These are phyloP conservation scores for Seira musarum DNA, from an alignment of 2,888 invertebrate species.

Conservation along the genomic window DNA sequence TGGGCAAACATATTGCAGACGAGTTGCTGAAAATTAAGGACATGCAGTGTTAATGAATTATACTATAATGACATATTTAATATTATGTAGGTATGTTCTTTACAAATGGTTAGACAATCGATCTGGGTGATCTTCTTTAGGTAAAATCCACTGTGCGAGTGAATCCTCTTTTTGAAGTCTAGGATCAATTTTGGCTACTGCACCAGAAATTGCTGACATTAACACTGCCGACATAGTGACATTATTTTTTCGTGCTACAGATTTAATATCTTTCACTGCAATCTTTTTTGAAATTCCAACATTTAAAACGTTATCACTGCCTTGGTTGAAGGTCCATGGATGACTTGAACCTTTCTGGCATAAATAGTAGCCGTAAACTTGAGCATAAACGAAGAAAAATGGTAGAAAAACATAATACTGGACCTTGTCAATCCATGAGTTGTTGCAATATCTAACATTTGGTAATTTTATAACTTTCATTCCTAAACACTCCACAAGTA, in stretches of 20 bases:
- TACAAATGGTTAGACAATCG: conserved; percentile 39
- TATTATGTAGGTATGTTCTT: too few species aligned
- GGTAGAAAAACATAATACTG: not conserved
- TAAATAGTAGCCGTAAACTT: not conserved
- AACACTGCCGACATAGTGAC: conserved; percentile 23
- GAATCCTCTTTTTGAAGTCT: not conserved
- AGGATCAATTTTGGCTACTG: conserved; percentile 23
- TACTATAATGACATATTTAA: too few species aligned
- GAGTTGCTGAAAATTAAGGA: conserved; percentile 25
- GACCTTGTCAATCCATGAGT: not conserved
- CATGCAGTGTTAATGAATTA: too few species aligned
- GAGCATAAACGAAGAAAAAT: conserved; percentile 11
- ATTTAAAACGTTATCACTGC: too few species aligned
- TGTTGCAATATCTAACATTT: not conserved
- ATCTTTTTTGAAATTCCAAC: conserved; percentile 20
- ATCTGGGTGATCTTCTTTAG: conserved; percentile 31
- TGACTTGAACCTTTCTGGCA: not conserved
- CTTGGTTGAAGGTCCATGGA: too few species aligned
- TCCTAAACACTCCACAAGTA: conserved; percentile 37
- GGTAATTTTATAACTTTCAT: conserved; percentile 28
- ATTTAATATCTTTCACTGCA: conserved; percentile 18
- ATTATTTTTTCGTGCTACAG: not conserved
- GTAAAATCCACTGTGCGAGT: conserved; percentile 35
- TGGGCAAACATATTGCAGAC: conserved; percentile 26
- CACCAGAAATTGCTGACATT: conserved; percentile 27